Evolutionary conservation across 2,888 invertebrate genomes (phyloP), one percentile per base, ranked within the genome.

Genomic region (Seladonia tumulorum): DNA sequence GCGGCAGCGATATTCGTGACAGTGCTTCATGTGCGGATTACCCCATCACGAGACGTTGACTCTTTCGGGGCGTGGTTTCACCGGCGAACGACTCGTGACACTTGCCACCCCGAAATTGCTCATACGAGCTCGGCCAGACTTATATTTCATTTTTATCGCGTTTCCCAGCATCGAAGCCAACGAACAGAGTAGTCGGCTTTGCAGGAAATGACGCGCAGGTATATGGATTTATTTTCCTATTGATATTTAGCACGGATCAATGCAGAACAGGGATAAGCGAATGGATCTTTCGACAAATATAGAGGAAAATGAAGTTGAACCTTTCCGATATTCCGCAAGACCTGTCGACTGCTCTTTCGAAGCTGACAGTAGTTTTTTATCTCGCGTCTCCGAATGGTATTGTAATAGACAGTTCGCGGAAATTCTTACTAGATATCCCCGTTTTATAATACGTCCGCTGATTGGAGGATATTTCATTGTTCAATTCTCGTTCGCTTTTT

Each of bases 61-160:
- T 39, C 35, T 68, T 68, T 22, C 0, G 22, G 10, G 10, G 39
- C 35, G 35, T 68, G 22, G 35, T 10, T 22, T 39, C 22, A 35
- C 35, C 22, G 35, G 35, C 4, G 66, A 35, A 39, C 22, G 35
- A 68, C 66, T 68, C 35, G 39, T 18, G 35, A 39, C 66, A 39
- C 35, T 35, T 68, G 66, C 22, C 35, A 39, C 35, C 8, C 18
- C 66, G 66, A 66, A 63, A 35, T 66, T 10, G 66, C 35, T 35
- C 18, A 12, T 35, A 35, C 1, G 66, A 66, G 66, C 66, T 35
- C 5, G 35, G 35, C 14, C 66, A 35, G 35, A 22, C 29, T 35
- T 66, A 18, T 66, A 66, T 66, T 66, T 66, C 29, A 66, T 35
- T 66, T 66, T 66, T 18, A 66, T 66, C 35, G 35, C 29, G 35